Evolutionary conservation across 2,888 invertebrate genomes (phyloP).

Genomic region (Pristionchus mayeri): DNA sequence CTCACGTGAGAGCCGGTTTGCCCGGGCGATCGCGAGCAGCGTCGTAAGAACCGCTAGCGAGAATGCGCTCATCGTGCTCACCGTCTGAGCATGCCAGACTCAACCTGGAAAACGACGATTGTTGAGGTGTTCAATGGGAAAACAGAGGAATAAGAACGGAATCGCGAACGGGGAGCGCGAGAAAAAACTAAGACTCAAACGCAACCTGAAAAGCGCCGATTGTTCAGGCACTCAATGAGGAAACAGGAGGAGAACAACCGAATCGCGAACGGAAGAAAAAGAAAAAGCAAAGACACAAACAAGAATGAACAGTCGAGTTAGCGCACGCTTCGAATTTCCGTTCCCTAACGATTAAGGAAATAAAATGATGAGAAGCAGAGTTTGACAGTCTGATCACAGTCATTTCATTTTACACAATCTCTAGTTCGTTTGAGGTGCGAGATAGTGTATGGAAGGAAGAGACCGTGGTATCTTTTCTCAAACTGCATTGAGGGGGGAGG

Average conservation of each 20-base stretch:
- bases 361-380: too few species aligned
- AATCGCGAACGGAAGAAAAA: not conserved
- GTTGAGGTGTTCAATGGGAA: not conserved
- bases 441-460: too few species aligned
- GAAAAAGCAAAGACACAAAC: not conserved
- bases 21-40: not conserved
- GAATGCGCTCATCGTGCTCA: not conserved
- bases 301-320: not conserved
- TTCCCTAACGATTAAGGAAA: too few species aligned
- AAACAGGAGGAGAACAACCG: not conserved
- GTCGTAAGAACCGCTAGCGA: not conserved
- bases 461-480: too few species aligned
- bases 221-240: too few species aligned
- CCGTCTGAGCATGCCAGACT: conserved; percentile 45
- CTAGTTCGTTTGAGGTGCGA: too few species aligned
- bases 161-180: not conserved
- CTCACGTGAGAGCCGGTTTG: conserved; percentile 25
- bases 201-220: too few species aligned
- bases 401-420: too few species aligned
- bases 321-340: conserved; percentile 10
- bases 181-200: not conserved
- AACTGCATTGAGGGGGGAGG: too few species aligned
- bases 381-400: too few species aligned
- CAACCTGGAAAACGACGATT: not conserved
- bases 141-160: not conserved